Percentiles rank a stretch among this genome's conserved stretches.
Evolutionary conservation across 2,888 invertebrate species (phyloP).

Genomic region (Eulithis prunata): DNA sequence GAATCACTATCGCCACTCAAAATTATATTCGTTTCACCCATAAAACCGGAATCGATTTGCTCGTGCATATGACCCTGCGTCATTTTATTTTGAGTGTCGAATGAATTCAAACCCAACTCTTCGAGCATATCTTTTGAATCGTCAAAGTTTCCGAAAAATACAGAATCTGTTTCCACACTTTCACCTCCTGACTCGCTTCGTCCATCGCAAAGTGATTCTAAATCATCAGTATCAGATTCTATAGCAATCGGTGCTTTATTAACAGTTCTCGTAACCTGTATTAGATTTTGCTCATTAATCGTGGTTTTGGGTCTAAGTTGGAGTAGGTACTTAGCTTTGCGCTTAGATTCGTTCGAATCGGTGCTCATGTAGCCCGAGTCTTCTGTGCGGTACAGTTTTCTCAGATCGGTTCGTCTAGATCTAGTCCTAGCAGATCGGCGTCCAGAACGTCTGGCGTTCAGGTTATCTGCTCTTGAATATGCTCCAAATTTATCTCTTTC

Average conservation of each 20-base stretch:
- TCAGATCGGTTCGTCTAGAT: slow-evolving; percentile 70
- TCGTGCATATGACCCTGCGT: slow-evolving; percentile 54
- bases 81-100: slow-evolving; percentile 58
- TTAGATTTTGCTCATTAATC: slow-evolving; percentile 54
- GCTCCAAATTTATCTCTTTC: slow-evolving; percentile 70
- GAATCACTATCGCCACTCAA: slow-evolving; percentile 80
- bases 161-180: slow-evolving; percentile 94
- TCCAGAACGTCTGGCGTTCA: slow-evolving; percentile 70
- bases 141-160: slow-evolving; percentile 90
- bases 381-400: slow-evolving; percentile 79
- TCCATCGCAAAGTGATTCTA: slow-evolving; percentile 91
- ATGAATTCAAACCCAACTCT: slow-evolving; percentile 65
- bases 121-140: slow-evolving; percentile 74
- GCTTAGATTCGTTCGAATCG: slow-evolving; percentile 88
- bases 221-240: slow-evolving; percentile 88
- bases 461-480: slow-evolving; percentile 65
- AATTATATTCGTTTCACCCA: slow-evolving; percentile 77
- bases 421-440: slow-evolving; percentile 72
- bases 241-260: slow-evolving; percentile 63
- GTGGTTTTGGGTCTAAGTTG: slow-evolving; percentile 69
- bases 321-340: slow-evolving; percentile 75
- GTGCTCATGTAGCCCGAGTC: slow-evolving; percentile 95
- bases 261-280: slow-evolving; percentile 50
- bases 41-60: slow-evolving; percentile 78
- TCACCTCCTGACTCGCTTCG: slow-evolving; percentile 94